Evolutionary conservation across 2,888 invertebrate genomes (phyloP).

Genomic region (Minunthozetes semirufus): DNA sequence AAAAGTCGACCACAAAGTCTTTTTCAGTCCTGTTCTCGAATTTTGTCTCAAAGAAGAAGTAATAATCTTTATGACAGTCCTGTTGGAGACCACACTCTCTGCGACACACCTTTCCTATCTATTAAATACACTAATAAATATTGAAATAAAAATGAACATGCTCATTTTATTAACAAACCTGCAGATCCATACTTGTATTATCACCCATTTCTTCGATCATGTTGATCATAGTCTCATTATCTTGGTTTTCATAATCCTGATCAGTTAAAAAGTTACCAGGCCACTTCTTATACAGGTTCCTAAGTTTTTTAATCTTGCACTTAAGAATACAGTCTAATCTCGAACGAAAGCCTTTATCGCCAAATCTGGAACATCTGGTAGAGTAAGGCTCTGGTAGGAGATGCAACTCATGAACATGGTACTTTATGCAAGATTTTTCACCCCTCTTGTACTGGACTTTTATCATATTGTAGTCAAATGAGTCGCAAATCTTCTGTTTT

Average conservation of each 20-base stretch:
- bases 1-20: not conserved
- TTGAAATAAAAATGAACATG: not conserved
- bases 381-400: not conserved
- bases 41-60: not conserved
- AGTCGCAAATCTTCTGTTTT: not conserved
- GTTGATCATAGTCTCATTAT: not conserved
- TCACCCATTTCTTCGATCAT: not conserved
- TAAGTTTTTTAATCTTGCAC: not conserved
- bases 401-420: not conserved
- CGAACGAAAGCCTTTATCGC: not conserved
- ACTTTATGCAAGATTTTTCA: not conserved
- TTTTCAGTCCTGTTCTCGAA: not conserved
- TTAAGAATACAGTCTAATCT: not conserved
- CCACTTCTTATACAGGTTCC: not conserved
- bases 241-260: not conserved
- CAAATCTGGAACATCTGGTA: not conserved
- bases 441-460: not conserved
- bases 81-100: not conserved
- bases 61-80: not conserved
- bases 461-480: constrained; percentile 7
- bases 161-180: not conserved
- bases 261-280: not conserved
- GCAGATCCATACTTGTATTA: not conserved
- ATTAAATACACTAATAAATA: not conserved
- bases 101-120: not conserved